These are phyloP conservation scores for Macaria liturata DNA, from an alignment of 2,888 invertebrate genomes.

Conservation along the genomic window DNA sequence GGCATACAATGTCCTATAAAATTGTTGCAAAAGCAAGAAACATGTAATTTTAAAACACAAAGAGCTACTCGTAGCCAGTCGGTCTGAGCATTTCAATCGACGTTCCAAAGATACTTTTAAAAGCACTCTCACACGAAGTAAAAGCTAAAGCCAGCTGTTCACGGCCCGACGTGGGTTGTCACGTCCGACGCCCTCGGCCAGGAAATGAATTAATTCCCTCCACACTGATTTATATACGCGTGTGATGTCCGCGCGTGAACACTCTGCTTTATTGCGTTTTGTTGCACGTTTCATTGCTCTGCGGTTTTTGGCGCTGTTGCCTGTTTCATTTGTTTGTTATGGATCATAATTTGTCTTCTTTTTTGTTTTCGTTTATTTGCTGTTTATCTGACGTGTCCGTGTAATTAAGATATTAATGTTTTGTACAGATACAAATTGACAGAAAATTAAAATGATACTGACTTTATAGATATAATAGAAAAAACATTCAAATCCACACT, in stretches of 20 bases:
- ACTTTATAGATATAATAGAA: no score
- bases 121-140: conserved; percentile 19
- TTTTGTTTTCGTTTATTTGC: no score
- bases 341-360: no score
- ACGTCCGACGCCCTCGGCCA: conserved; percentile 43
- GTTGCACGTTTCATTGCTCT: conserved; percentile 33
- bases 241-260: conserved; percentile 45
- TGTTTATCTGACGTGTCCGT: no score
- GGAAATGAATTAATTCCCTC: conserved; percentile 66
- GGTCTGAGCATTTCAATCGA: conserved; percentile 1
- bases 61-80: not conserved
- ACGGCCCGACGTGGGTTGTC: conserved; percentile 36
- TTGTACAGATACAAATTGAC: no score
- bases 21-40: no score
- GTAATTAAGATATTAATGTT: no score
- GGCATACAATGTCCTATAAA: no score
- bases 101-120: conserved; percentile 7
- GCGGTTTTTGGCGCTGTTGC: no score
- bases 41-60: not conserved
- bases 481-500: no score
- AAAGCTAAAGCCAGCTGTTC: conserved; percentile 32
- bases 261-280: conserved; percentile 34
- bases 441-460: no score
- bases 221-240: conserved; percentile 59
- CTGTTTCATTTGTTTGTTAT: no score